Conservation (phyloP, 2,888 invertebrate species). For the Trachelus iudaicus region DNA sequence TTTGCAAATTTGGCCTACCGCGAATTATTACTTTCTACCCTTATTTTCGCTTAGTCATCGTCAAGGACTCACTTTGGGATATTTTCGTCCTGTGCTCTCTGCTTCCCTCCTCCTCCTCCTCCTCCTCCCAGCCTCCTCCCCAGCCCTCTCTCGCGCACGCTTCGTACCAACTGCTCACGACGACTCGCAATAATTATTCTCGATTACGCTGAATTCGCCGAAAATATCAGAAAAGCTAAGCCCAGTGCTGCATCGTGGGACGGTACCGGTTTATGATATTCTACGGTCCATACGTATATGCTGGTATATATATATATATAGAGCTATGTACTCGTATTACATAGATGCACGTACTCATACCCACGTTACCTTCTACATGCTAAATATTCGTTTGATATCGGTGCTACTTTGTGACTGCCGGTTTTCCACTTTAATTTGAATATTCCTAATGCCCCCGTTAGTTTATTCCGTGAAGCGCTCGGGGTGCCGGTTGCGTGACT, state of each 20-base stretch:
- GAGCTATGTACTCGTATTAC: not conserved
- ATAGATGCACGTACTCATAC: not conserved
- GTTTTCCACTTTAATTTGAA: not conserved
- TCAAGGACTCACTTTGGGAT: not conserved
- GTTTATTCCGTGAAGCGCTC: not conserved
- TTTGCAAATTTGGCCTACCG: not conserved
- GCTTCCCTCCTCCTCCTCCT: too few relatives aligned
- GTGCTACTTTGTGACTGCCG: not conserved
- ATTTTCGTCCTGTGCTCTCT: not conserved
- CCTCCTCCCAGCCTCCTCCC: fast-evolving
- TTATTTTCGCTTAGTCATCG: not conserved
- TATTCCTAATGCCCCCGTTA: not conserved
- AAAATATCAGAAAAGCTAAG: not conserved
- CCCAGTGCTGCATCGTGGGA: not conserved
- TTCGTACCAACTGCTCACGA: not conserved
- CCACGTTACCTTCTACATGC: not conserved
- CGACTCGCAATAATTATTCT: not conserved
- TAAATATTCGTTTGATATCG: not conserved
- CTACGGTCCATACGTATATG: too few relatives aligned
- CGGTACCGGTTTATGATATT: too few relatives aligned
- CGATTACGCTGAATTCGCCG: not conserved
- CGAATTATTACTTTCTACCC: not conserved
- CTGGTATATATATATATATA: not conserved
- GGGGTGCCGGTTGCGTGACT: not conserved
- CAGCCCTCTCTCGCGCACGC: too few relatives aligned